A percentile compares a stretch with the other conserved stretches of the same genome.
Conservation (phyloP, 2,113 vertebrate species). For the Bothrops jararaca region DNA sequence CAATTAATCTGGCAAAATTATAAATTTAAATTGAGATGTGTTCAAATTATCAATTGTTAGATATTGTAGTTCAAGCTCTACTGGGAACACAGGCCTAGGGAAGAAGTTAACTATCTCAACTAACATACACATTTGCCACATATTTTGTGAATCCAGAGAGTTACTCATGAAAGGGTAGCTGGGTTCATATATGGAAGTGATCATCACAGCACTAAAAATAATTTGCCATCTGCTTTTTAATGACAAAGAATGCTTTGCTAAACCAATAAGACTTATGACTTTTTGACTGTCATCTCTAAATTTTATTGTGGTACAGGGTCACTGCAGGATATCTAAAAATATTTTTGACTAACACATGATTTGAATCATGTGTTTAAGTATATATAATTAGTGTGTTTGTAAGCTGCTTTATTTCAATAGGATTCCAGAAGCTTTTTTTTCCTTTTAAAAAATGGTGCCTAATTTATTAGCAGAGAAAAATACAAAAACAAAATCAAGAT, state of each 20-base stretch:
- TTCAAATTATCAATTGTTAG: neutral
- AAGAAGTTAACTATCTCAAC: neutral
- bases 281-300: neutral
- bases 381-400: neutral
- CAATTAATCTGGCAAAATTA: no score
- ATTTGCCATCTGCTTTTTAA: neutral
- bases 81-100: neutral
- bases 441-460: neutral
- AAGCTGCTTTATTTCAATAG: neutral
- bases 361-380: neutral
- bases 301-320: neutral
- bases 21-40: neutral
- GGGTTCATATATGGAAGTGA: neutral
- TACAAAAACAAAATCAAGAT: neutral
- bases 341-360: neutral
- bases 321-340: slow-evolving; percentile 7
- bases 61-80: neutral
- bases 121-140: neutral
- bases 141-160: neutral
- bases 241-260: neutral
- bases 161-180: neutral
- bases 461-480: neutral
- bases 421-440: neutral
- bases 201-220: neutral
- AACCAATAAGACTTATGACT: neutral